Base-by-base conservation (phyloP, 2,797 vertebrate species). In the Lagocephalus sceleratus region DNA sequence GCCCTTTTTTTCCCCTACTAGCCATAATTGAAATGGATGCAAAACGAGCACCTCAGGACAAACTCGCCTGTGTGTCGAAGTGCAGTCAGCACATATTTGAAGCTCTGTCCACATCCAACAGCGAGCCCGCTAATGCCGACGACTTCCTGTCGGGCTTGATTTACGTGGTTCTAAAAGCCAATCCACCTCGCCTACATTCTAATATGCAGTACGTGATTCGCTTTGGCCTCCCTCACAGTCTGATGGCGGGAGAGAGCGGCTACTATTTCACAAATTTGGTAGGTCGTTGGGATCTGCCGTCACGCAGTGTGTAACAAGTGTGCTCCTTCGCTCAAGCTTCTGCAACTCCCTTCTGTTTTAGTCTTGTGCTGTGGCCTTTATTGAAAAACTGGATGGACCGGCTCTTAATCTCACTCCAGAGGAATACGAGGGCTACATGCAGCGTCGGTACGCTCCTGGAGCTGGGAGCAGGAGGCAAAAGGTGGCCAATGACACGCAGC, bases 181-280 rank as follows among this genome's bases (percentile, higher is more conserved):
- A 93, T 64, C 92, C 92, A 0, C 91, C 92, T 5, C 90, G 91
- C 4, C 78, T 93, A 0, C 85, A 91, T 75, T 93, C 92, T 46
- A 93, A 93, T 85, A 87, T 92, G 76, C 89, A 93, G 52, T 93
- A 93, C 46, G 85, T 93, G 47, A 90, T 91, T 42, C 91, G 92
- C 20, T 93, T 93, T 25, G 92, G 91, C 17, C 90, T 93, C 29
- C 92, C 92, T 5, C 90, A 91, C 76, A 91, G 90, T 50, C 84
- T 93, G 50, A 91, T 90, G 87, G 89, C 90, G 0, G 92, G 92
- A 42, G 90, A 92, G 74, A 90, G 84, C 0, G 92, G 91, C 25
- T 93, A 93, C 83, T 93, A 91, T 75, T 93, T 93, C 68, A 93
- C 92, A 17, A 93, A 91, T 78, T 54, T 93, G 88, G 92, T 93